Base-by-base conservation (phyloP, 2,888 invertebrate species). In the Agrypnus murinus region DNA sequence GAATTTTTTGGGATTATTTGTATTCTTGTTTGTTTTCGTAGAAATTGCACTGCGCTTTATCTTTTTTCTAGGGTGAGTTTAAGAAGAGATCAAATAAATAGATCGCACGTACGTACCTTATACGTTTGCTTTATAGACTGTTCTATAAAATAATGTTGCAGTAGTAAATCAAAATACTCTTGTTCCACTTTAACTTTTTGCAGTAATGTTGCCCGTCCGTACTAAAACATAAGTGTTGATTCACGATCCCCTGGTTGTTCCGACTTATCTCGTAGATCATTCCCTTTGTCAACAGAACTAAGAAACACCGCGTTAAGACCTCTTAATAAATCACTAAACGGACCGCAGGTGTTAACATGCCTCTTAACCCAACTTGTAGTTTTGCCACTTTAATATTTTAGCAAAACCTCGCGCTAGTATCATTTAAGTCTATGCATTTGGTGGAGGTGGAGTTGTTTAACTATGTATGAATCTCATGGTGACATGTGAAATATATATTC, bases 251-350 rank as follows among this genome's bases (percentile, higher is more conserved):
- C 72, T 74, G 74, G 74, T 71, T 74, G 72, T 46, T 40, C 50
- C 58, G 69, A 74, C 70, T 76, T 76, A 66, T 67, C 70, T 71
- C 76, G 71, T 75, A 75, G 71, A 76, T 76, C 75, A 74, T 71
- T 74, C 70, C 62, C 65, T 70, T 72, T 74, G 75, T 75, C 75
- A 75, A 74, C 74, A 70, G 45, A 57, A 57, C 63, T 57, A 66
- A 75, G 71, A 72, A 66, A 72, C 72, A 65, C 72, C 64, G 63
- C 75, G 72, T 77, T 79, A 76, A 77, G 78, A 77, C 76, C 76
- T 75, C 75, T 78, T 79, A 79, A 81, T 82, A 81, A 81, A 81
- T 82, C 80, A 81, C 76, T 69, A 77, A 77, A 75, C 77, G 77
- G 77, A 79, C 79, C 81, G 73, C 82, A 81, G 81, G 81, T 81